phyloP scores from a whole-genome alignment of 2,797 vertebrate species.

The Huso huso region DNA sequence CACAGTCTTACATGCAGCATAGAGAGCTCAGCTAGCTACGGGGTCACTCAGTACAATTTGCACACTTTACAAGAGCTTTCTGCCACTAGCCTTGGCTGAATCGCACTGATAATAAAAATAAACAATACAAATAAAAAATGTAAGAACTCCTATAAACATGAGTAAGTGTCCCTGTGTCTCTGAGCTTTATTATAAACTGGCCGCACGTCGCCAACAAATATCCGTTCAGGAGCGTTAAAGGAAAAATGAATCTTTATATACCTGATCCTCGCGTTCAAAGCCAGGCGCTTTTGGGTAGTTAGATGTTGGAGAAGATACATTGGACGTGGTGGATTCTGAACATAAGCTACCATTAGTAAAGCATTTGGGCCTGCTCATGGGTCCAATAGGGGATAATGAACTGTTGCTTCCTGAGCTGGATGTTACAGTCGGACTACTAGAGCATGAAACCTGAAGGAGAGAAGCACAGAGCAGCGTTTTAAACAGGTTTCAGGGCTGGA shows the following conservation, averaged over 20 bases:
- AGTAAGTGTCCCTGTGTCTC: constrained; percentile 18
- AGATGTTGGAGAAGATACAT: constrained; percentile 68
- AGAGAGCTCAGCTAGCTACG: too few species aligned
- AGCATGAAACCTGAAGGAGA: constrained; percentile 74
- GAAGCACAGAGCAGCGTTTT: constrained; percentile 54
- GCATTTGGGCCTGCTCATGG: constrained; percentile 68
- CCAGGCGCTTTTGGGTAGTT: constrained; percentile 79
- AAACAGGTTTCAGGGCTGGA: constrained; percentile 25
- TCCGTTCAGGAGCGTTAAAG: constrained; percentile 20
- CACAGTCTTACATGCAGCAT: too few species aligned
- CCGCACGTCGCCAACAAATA: constrained; percentile 21
- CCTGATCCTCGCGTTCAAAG: constrained; percentile 82
- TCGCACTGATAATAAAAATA: too few species aligned
- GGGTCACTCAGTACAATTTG: too few species aligned
- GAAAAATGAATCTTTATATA: constrained; percentile 53
- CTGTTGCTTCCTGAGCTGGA: constrained; percentile 74
- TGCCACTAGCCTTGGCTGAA: too few species aligned
- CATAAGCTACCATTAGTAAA: constrained; percentile 72
- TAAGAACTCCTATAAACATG: too few species aligned
- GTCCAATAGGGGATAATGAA: constrained; percentile 74
- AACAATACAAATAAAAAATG: too few species aligned
- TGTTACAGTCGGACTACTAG: constrained; percentile 71
- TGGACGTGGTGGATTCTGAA: constrained; percentile 68
- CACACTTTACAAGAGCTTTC: too few species aligned
- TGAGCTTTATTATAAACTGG: constrained; percentile 17